These are phyloP conservation scores for Botrylloides violaceus DNA, from an alignment of 23 tunicate genomes.

Conservation along the genomic window DNA sequence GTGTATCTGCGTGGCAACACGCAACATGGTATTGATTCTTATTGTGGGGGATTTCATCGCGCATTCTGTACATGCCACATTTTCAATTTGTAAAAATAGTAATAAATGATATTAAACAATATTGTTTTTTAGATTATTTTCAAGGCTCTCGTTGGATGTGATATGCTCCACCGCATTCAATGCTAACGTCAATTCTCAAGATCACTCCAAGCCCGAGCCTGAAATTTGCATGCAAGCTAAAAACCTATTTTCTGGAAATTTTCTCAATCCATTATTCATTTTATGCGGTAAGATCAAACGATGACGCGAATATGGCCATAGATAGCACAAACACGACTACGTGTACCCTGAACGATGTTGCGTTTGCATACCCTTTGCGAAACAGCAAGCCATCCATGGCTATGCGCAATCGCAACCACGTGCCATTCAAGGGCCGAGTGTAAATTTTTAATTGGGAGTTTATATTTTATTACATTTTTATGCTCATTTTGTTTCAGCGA, in stretches of 20 bases:
- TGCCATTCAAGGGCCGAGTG: no score
- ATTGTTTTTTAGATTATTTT: neutral
- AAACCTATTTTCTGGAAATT: conserved; percentile 6
- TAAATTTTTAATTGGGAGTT: neutral
- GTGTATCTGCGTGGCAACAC: no score
- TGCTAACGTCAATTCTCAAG: conserved; percentile 2
- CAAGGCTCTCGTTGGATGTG: neutral
- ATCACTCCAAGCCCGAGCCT: neutral
- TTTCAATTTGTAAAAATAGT: no score
- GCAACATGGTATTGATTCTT: no score
- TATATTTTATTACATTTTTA: neutral
- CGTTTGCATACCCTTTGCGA: no score
- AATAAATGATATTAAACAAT: no score
- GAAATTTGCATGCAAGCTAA: conserved; percentile 3
- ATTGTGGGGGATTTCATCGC: no score
- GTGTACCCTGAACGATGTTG: no score
- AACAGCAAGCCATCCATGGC: no score
- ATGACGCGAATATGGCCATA: neutral
- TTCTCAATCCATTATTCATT: neutral
- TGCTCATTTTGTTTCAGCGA: conserved; percentile 22
- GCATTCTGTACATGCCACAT: no score
- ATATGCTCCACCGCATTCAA: neutral
- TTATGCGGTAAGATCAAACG: neutral
- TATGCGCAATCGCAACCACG: no score
- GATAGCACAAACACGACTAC: no score